Evolutionary conservation across 2,113 vertebrate genomes (phyloP).

Genomic region (Grantiella picta): DNA sequence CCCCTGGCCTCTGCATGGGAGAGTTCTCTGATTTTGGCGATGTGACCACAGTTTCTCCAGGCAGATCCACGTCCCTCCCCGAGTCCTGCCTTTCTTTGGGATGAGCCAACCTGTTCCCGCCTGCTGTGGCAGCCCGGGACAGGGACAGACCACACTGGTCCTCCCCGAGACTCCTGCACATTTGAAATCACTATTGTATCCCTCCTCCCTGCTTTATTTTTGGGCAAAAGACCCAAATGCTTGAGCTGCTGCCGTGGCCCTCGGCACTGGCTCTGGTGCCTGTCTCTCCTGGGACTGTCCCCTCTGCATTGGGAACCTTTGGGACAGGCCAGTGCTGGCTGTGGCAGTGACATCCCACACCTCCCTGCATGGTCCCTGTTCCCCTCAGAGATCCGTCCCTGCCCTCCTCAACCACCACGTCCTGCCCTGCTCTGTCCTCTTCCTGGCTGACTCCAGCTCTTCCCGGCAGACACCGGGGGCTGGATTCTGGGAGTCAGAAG

Average conservation of each 20-base stretch:
- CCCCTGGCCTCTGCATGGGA: background rate
- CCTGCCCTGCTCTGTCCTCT: background rate
- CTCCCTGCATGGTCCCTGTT: background rate
- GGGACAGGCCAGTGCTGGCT: background rate
- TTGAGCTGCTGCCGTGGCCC: background rate
- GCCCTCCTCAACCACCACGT: background rate
- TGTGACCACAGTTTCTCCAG: background rate
- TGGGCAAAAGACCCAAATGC: background rate
- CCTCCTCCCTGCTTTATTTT: background rate
- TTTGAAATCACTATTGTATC: background rate
- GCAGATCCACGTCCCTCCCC: background rate
- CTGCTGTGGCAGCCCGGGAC: background rate
- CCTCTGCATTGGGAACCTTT: fast-evolving
- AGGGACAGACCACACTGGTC: background rate
- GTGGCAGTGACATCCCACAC: background rate
- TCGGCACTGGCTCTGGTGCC: background rate
- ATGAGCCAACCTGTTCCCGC: background rate
- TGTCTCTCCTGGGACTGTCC: background rate
- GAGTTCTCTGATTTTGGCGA: background rate
- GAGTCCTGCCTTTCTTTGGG: background rate
- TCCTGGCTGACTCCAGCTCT: background rate
- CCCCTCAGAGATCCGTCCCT: background rate
- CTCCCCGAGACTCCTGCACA: background rate
- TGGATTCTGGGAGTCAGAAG: background rate
- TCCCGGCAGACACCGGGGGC: background rate